A percentile compares a stretch with the other conserved stretches of the same genome.
Evolutionary conservation across 1,140 invertebrate genomes (phyloP).

Genomic region (Babylonia areolata): DNA sequence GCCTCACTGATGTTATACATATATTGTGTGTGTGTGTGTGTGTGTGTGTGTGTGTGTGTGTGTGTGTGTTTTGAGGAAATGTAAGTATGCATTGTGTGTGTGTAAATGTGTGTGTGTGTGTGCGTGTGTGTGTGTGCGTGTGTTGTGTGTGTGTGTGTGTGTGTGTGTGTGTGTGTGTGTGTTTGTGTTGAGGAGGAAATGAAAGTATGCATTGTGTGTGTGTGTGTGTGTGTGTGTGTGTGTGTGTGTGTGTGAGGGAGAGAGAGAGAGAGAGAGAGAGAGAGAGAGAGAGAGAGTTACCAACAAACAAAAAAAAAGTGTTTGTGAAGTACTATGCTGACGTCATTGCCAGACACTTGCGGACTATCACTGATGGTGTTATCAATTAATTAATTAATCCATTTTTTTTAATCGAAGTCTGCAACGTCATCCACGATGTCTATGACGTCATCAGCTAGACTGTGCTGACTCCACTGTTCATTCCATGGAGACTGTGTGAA

Average conservation of each 20-base stretch:
- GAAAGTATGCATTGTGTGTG: too few relatives aligned
- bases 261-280: conserved; percentile 7
- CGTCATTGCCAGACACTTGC: too few relatives aligned
- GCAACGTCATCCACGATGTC: too few relatives aligned
- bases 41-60: conserved; percentile 9
- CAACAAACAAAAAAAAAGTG: too few relatives aligned
- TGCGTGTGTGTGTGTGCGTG: not conserved
- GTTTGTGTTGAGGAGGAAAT: too few relatives aligned
- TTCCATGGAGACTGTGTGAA: too few relatives aligned
- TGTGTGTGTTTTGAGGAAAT: not conserved
- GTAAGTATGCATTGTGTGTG: not conserved
- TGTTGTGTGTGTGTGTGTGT: not conserved
- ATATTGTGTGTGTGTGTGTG: not conserved
- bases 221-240: not conserved
- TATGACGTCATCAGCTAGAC: too few relatives aligned
- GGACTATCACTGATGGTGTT: too few relatives aligned
- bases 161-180: not conserved
- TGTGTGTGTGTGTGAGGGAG: not conserved
- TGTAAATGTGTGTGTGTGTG: not conserved
- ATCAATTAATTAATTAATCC: too few relatives aligned
- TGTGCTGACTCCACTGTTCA: too few relatives aligned
- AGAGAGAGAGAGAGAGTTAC: not conserved
- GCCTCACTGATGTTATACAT: conserved; percentile 37
- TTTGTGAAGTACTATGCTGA: too few relatives aligned
- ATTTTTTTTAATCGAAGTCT: too few relatives aligned